Evolutionary conservation across 2,113 vertebrate genomes (phyloP).

Genomic region (Antechinus stuartii): DNA sequence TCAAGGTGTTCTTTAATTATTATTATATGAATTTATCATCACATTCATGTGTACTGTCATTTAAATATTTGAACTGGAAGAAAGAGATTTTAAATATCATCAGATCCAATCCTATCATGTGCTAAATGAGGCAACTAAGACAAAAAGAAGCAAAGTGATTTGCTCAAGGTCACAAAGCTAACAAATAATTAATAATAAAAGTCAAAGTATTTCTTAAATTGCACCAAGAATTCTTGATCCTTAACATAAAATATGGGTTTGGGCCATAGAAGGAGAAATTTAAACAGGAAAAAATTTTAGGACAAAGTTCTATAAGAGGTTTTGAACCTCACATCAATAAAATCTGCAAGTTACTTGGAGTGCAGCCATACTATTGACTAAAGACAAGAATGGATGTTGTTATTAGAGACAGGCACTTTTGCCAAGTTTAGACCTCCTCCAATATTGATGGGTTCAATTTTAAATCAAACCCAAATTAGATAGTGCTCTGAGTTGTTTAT

Average conservation of each 20-base stretch:
- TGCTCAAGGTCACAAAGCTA: not conserved
- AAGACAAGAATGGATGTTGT: conserved; percentile 36
- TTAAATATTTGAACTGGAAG: not conserved
- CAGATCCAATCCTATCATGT: not conserved
- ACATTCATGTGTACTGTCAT: not conserved
- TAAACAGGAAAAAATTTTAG: conserved; percentile 7
- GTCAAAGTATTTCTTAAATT: conserved; percentile 27
- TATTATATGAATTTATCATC: not conserved
- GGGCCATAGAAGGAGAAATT: not conserved
- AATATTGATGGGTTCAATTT: conserved; percentile 55
- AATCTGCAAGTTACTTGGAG: conserved; percentile 9
- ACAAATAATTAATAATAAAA: not conserved
- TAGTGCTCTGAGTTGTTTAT: conserved; percentile 54
- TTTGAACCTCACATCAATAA: conserved; percentile 37
- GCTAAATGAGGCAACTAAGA: conserved; percentile 15
- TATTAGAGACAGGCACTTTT: conserved; percentile 54
- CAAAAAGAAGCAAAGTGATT: not conserved
- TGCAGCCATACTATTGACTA: conserved; percentile 11
- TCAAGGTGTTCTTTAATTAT: not conserved
- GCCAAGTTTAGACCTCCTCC: conserved; percentile 46
- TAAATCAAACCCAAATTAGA: conserved; percentile 58
- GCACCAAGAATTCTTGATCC: not conserved
- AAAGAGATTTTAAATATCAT: not conserved
- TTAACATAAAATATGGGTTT: conserved; percentile 1
- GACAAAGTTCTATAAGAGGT: conserved; percentile 46